A percentile compares a stretch with the other conserved stretches of the same genome.
Evolutionary conservation across 2,888 invertebrate genomes (phyloP).

Genomic region (Drosophila percnosoma): DNA sequence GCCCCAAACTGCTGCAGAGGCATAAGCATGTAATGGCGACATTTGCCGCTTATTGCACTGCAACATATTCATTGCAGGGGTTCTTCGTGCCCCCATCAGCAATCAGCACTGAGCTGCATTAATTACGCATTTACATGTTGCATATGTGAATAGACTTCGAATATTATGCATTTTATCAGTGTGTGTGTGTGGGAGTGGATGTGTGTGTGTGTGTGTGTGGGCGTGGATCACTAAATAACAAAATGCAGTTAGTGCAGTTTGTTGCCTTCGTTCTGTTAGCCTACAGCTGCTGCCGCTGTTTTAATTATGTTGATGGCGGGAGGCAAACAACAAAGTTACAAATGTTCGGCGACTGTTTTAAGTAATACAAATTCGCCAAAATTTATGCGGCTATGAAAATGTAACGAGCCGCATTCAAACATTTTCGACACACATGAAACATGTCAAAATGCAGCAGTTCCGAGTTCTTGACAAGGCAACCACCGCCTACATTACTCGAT

Average conservation of each 20-base stretch:
- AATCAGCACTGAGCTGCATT: constrained; percentile 27
- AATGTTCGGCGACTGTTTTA: constrained; percentile 49
- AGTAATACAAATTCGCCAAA: constrained; percentile 49
- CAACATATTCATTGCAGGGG: constrained; percentile 44
- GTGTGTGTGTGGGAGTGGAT: neutral
- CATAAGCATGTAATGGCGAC: constrained; percentile 51
- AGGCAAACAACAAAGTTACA: constrained; percentile 45
- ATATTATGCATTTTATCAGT: constrained; percentile 45
- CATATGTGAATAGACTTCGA: constrained; percentile 57
- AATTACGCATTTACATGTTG: constrained; percentile 64
- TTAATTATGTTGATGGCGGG: constrained; percentile 48
- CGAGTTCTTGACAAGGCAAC: neutral
- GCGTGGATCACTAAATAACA: constrained; percentile 58
- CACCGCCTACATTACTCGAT: neutral
- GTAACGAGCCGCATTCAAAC: constrained; percentile 57
- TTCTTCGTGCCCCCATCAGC: neutral
- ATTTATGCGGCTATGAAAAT: constrained; percentile 60
- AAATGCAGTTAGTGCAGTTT: constrained; percentile 57
- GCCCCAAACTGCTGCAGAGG: neutral
- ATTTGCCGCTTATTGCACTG: constrained; percentile 52
- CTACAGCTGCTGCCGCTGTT: constrained; percentile 51
- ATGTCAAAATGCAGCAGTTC: neutral
- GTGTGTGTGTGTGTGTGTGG: constrained; percentile 13
- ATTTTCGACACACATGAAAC: constrained; percentile 38
- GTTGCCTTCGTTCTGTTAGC: constrained; percentile 53